Evolutionary conservation across 2,888 invertebrate species (phyloP).

Genomic region (Clusia tigrina): DNA sequence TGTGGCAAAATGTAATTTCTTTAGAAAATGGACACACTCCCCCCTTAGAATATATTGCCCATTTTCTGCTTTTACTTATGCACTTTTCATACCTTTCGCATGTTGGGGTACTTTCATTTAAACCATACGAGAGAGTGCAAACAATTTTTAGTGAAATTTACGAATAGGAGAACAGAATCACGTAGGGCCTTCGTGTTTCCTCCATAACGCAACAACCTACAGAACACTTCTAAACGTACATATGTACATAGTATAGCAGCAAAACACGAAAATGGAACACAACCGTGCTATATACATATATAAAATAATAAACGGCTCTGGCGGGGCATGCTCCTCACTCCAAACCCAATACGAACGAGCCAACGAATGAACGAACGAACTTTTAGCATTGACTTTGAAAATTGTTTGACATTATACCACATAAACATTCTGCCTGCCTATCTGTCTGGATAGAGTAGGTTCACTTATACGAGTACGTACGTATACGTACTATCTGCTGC

Average conservation of each 20-base stretch:
- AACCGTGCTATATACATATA: constrained; percentile 13
- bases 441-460: no score
- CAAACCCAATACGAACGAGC: constrained; percentile 32
- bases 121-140: constrained; percentile 62
- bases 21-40: not conserved
- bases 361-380: constrained; percentile 31
- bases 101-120: constrained; percentile 57
- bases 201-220: constrained; percentile 25
- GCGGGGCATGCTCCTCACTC: constrained; percentile 40
- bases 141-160: constrained; percentile 66
- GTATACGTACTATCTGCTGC: no score
- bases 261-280: constrained; percentile 1
- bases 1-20: not conserved
- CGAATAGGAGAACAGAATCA: constrained; percentile 64
- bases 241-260: not conserved
- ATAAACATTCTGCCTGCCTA: no score
- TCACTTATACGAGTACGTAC: no score
- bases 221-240: constrained; percentile 9
- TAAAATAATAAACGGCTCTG: no score
- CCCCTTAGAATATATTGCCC: not conserved
- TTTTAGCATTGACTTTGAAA: constrained; percentile 60
- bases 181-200: constrained; percentile 40
- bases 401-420: constrained; percentile 54
- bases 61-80: not conserved
- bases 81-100: not conserved